Evolutionary conservation across 2,113 vertebrate species (phyloP).

Genomic region (Clarias magur): DNA sequence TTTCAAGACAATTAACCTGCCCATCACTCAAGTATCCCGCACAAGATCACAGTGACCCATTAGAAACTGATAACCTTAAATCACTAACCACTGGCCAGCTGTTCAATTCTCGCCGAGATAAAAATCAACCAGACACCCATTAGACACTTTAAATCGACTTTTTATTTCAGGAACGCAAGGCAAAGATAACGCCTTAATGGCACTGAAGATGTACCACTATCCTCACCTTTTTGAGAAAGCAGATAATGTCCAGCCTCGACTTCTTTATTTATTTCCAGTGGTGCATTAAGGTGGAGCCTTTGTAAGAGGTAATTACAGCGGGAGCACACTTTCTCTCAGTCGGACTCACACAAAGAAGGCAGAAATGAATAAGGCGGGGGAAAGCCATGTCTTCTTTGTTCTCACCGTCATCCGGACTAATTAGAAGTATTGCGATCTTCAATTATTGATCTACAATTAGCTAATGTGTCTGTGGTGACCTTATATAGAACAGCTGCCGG

Average conservation of each 20-base stretch:
- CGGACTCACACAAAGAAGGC: conserved; percentile 42
- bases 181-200: conserved; percentile 47
- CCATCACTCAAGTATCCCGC: conserved; percentile 34
- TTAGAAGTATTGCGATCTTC: conserved; percentile 56
- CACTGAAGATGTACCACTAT: conserved; percentile 42
- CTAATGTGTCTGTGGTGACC: conserved; percentile 63
- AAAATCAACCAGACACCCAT: conserved; percentile 29
- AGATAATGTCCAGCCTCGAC: conserved; percentile 42
- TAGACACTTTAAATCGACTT: conserved; percentile 46
- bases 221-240: conserved; percentile 9
- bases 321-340: conserved; percentile 32
- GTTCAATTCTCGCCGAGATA: conserved; percentile 22
- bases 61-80: conserved; percentile 46
- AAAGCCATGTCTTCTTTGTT: conserved; percentile 57
- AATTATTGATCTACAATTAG: conserved; percentile 61
- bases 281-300: conserved; percentile 54
- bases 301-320: conserved; percentile 50
- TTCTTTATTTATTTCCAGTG: conserved; percentile 40
- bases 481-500: conserved; percentile 74
- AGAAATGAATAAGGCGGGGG: conserved; percentile 49
- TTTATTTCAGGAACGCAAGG: background rate
- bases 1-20: conserved; percentile 33
- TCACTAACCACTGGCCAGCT: conserved; percentile 41
- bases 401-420: conserved; percentile 54
- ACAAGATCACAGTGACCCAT: conserved; percentile 38